phyloP scores from a whole-genome alignment of 2,797 vertebrate genomes.

The Novumbra hubbsi region DNA sequence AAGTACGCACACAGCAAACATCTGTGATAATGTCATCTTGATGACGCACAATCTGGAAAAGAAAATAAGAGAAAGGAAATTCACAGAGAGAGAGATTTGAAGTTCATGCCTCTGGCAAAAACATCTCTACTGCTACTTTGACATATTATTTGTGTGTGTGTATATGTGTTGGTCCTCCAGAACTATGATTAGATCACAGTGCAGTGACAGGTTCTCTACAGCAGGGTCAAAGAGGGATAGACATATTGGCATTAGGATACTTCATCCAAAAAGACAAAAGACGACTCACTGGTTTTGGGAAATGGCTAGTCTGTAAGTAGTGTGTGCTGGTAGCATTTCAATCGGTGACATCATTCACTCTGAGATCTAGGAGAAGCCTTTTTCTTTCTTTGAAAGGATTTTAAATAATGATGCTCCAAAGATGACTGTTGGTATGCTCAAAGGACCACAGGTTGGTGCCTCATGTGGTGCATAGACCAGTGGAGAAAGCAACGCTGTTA shows the following conservation, averaged over 20 bases:
- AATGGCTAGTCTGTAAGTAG: too few relatives aligned
- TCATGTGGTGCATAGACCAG: too few relatives aligned
- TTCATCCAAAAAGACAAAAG: background rate
- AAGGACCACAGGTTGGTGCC: too few relatives aligned
- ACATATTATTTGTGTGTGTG: background rate
- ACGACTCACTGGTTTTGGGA: background rate
- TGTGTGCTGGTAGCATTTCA: too few relatives aligned
- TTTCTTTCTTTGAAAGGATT: too few relatives aligned
- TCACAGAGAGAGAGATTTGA: background rate
- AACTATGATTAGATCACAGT: background rate
- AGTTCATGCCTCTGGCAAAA: background rate
- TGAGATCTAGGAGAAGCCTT: too few relatives aligned
- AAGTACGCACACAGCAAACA: background rate
- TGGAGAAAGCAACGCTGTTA: too few relatives aligned
- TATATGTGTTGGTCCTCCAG: background rate
- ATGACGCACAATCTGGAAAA: background rate
- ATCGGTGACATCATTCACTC: too few relatives aligned
- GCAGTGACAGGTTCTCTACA: background rate
- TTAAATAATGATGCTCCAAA: too few relatives aligned
- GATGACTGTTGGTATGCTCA: too few relatives aligned
- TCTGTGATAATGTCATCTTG: background rate
- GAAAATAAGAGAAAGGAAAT: background rate
- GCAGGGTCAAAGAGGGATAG: constrained; percentile 1
- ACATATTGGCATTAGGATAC: background rate
- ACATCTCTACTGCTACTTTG: background rate